Conservation (phyloP, 1,140 invertebrate genomes). For the Myzus persicae region DNA sequence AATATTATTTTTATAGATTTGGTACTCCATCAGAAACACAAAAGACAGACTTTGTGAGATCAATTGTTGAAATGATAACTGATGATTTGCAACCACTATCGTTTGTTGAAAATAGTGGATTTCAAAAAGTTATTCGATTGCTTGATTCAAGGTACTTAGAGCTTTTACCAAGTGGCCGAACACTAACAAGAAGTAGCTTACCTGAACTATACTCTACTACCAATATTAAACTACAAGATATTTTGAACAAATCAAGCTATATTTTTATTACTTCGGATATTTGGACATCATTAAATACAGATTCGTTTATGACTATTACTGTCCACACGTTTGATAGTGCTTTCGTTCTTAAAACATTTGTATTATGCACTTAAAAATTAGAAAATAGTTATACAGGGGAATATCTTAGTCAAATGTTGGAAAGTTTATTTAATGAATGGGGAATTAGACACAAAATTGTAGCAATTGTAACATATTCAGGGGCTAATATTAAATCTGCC, state of each 20-base stretch:
- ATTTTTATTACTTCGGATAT: constrained; percentile 23
- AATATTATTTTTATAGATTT: constrained; percentile 19
- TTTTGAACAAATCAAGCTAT: constrained; percentile 28
- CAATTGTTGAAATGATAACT: constrained; percentile 27
- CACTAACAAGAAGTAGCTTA: background rate
- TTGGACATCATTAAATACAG: constrained; percentile 20
- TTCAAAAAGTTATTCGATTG: constrained; percentile 22
- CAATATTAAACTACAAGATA: constrained; percentile 31
- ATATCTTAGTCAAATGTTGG: constrained; percentile 21
- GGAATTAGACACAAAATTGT: constrained; percentile 20
- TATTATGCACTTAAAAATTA: constrained; percentile 15
- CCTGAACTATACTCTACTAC: constrained; percentile 3
- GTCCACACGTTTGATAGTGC: constrained; percentile 22
- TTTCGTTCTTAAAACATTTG: constrained; percentile 24
- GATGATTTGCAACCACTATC: constrained; percentile 34
- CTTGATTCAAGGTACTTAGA: constrained; percentile 29
- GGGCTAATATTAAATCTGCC: constrained; percentile 7
- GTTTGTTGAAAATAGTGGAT: constrained; percentile 39
- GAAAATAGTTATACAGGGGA: constrained; percentile 15
- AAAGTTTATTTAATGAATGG: constrained; percentile 21
- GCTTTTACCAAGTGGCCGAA: background rate
- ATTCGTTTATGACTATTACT: constrained; percentile 18
- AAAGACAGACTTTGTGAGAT: constrained; percentile 26
- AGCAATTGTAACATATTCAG: constrained; percentile 12
- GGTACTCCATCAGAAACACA: constrained; percentile 9